Evolutionary conservation across 2,888 invertebrate species (phyloP).

Genomic region (Eupithecia centaureata): DNA sequence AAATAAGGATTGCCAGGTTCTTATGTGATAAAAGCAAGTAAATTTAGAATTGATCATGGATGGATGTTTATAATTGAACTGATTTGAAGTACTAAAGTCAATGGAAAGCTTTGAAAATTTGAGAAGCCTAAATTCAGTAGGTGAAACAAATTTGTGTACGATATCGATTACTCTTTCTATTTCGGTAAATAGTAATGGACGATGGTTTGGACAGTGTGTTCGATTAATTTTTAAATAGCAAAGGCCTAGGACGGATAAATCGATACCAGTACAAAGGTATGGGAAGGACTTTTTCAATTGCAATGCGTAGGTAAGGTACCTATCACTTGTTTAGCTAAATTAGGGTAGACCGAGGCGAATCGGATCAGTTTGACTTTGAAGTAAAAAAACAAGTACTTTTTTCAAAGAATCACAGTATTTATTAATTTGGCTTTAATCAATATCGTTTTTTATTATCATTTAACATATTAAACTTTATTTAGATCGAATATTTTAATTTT

Average conservation of each 20-base stretch:
- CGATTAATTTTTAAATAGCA: conserved; percentile 79
- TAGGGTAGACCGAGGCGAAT: no score
- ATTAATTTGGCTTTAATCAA: no score
- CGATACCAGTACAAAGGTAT: conserved; percentile 68
- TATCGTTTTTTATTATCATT: no score
- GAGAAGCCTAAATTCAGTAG: neutral
- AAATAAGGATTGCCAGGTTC: neutral
- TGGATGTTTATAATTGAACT: conserved; percentile 16
- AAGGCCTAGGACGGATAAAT: conserved; percentile 79
- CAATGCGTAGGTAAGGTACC: conserved; percentile 34
- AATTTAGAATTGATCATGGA: conserved; percentile 16
- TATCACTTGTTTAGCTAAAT: conserved; percentile 21
- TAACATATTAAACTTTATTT: no score
- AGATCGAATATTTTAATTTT: no score
- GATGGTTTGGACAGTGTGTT: conserved; percentile 68
- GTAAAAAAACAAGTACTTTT: no score
- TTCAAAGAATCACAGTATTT: no score
- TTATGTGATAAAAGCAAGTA: neutral
- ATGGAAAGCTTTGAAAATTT: neutral
- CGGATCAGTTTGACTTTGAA: no score
- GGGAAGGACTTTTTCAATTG: conserved; percentile 62
- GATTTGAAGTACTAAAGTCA: neutral
- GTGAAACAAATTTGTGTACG: conserved; percentile 20
- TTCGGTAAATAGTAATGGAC: conserved; percentile 55
- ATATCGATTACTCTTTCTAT: conserved; percentile 44